phyloP scores from a whole-genome alignment of 2,113 vertebrate species.

The Sturnus vulgaris region DNA sequence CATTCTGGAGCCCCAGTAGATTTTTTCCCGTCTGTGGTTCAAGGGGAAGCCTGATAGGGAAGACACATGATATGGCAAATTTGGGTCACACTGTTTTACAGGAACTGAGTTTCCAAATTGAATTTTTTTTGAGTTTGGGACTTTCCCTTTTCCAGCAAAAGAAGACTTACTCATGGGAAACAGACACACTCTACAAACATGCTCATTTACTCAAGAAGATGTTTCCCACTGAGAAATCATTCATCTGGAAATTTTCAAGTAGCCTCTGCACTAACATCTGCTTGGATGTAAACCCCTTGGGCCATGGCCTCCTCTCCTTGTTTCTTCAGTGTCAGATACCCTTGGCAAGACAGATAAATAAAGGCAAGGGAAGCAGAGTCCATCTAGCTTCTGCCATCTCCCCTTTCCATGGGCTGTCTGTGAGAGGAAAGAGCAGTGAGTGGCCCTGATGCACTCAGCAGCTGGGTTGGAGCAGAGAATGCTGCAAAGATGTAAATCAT shows the following conservation, averaged over 20 bases:
- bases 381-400: background rate
- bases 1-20: background rate
- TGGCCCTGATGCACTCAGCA: accelerated
- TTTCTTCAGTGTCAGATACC: background rate
- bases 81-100: background rate
- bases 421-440: background rate
- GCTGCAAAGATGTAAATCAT: background rate
- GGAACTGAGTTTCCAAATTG: background rate
- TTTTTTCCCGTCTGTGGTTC: background rate
- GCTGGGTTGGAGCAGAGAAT: background rate
- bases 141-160: background rate
- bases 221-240: background rate
- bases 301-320: background rate
- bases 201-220: background rate
- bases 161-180: background rate
- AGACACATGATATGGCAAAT: background rate
- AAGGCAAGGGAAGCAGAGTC: background rate
- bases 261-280: background rate
- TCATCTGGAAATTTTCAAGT: background rate
- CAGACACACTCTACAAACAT: background rate
- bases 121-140: background rate
- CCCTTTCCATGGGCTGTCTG: background rate
- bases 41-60: background rate
- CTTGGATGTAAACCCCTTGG: background rate
- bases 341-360: background rate